These are phyloP conservation scores for Isurus oxyrinchus DNA, from an alignment of 2,113 vertebrate genomes.

Conservation along the genomic window DNA sequence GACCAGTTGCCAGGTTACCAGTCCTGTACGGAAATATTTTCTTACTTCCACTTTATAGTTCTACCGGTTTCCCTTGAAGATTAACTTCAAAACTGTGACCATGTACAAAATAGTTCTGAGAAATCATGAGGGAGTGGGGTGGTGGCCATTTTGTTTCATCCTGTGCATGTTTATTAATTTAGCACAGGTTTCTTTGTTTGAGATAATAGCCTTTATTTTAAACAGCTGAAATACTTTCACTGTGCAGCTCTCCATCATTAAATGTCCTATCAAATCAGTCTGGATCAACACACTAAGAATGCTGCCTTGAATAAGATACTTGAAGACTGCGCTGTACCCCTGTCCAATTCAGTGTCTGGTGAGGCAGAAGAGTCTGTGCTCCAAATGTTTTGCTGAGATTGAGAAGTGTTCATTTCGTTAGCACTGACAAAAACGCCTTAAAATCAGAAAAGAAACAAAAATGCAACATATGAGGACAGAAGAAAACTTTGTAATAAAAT, in stretches of 20 bases:
- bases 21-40: not conserved
- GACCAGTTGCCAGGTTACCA: not conserved
- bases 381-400: not conserved
- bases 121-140: not conserved
- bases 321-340: not conserved
- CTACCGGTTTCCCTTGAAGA: not conserved
- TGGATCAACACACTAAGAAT: not conserved
- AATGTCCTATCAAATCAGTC: not conserved
- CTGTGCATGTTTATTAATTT: not conserved
- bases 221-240: not conserved
- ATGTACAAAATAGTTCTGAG: not conserved
- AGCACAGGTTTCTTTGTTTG: not conserved
- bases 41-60: not conserved
- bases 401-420: not conserved
- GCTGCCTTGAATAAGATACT: not conserved
- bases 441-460: not conserved
- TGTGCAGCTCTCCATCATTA: not conserved
- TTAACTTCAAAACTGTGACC: constrained; percentile 11
- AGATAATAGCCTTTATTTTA: not conserved
- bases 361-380: not conserved
- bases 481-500: not conserved
- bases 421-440: not conserved
- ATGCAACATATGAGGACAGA: not conserved
- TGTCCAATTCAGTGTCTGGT: not conserved
- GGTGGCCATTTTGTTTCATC: not conserved